phyloP scores from a whole-genome alignment of 2,113 vertebrate genomes.

The Nyctibius bracteatus region DNA sequence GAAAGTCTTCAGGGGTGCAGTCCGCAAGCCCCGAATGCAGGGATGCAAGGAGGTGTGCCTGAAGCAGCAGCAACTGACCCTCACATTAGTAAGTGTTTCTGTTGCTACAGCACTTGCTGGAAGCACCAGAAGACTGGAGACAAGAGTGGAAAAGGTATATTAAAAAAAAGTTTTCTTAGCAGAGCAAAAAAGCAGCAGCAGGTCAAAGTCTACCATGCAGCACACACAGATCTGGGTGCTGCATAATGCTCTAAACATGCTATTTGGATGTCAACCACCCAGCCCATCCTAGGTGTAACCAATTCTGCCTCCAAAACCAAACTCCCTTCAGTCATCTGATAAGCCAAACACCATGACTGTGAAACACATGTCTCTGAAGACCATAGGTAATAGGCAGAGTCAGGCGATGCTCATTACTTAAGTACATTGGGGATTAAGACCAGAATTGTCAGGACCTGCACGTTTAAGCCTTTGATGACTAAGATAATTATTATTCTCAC shows the following conservation, averaged over 20 bases:
- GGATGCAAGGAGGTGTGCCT: fast-evolving
- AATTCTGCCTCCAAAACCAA: not conserved
- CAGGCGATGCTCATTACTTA: not conserved
- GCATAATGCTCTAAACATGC: not conserved
- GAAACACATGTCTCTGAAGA: not conserved
- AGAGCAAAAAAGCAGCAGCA: not conserved
- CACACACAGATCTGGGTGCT: too few species aligned
- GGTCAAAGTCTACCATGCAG: not conserved
- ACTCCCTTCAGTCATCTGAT: not conserved
- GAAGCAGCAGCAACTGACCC: not conserved
- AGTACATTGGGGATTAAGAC: not conserved
- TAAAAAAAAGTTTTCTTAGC: not conserved
- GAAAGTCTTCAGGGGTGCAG: not conserved
- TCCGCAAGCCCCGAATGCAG: not conserved
- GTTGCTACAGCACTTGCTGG: not conserved
- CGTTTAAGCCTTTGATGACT: not conserved
- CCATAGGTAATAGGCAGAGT: fast-evolving
- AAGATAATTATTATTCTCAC: not conserved
- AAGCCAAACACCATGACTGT: fast-evolving
- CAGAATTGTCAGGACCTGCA: not conserved
- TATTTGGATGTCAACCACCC: not conserved
- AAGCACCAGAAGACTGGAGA: not conserved
- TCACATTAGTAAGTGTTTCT: not conserved
- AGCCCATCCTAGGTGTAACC: not conserved
- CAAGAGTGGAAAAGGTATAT: not conserved